Percentiles rank a stretch among this genome's conserved stretches.
phyloP scores from a whole-genome alignment of 2,888 invertebrate species.

The Lordiphosa andalusiaca region DNA sequence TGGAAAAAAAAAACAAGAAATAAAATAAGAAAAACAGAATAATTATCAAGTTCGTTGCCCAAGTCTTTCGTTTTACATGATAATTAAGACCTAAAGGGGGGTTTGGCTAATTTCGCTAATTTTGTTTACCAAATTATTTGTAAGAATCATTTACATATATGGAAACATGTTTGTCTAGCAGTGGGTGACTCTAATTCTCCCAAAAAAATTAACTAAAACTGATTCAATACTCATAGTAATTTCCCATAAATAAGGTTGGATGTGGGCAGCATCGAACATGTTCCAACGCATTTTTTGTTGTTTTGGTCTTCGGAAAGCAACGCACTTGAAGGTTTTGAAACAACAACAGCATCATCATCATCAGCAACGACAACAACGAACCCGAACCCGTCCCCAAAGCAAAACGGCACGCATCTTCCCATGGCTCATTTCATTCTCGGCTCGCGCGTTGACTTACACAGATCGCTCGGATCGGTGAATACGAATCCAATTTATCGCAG shows the following conservation, averaged over 20 bases:
- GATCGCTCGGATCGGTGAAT: constrained; percentile 41
- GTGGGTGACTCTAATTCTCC: too few relatives aligned
- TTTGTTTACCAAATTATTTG: constrained; percentile 21
- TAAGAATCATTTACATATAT: too few relatives aligned
- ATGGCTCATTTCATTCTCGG: constrained; percentile 63
- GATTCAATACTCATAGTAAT: not conserved
- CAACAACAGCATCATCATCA: constrained; percentile 27
- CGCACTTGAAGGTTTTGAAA: constrained; percentile 49
- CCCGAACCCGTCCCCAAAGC: constrained; percentile 10
- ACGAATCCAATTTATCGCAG: constrained; percentile 13
- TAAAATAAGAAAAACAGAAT: not conserved
- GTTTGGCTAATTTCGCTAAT: constrained; percentile 3
- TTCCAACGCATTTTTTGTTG: constrained; percentile 41
- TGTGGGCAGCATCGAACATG: constrained; percentile 62
- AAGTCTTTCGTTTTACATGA: constrained; percentile 52
- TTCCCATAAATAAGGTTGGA: constrained; percentile 29
- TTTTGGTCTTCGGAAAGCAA: constrained; percentile 24
- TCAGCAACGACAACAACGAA: constrained; percentile 8
- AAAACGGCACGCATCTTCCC: constrained; percentile 46
- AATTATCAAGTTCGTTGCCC: constrained; percentile 50
- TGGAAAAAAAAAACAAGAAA: too few relatives aligned
- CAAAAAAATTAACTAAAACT: too few relatives aligned
- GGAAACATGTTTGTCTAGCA: not conserved
- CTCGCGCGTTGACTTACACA: constrained; percentile 57
- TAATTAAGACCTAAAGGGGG: constrained; percentile 1